Percentiles rank a stretch among this genome's conserved stretches.
Evolutionary conservation across 2,888 invertebrate genomes (phyloP).

Genomic region (Luffia ferchaultella): DNA sequence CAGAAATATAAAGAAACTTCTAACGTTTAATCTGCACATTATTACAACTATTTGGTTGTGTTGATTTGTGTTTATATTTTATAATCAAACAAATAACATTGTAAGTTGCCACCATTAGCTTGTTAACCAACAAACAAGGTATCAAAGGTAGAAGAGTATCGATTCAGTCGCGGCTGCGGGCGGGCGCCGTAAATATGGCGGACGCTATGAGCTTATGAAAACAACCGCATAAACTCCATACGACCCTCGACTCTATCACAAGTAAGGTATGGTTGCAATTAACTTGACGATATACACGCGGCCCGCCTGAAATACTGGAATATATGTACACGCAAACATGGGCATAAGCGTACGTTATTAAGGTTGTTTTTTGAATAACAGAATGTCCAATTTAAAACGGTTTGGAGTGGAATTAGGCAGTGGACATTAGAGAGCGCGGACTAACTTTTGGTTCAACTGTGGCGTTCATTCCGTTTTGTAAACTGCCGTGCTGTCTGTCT

Average conservation of each 20-base stretch:
- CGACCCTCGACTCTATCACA: neutral
- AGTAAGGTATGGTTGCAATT: neutral
- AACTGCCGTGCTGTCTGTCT: conserved; percentile 5
- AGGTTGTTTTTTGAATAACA: neutral
- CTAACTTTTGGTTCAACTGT: conserved; percentile 12
- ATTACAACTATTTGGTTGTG: too few relatives aligned
- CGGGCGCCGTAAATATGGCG: neutral
- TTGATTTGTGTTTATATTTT: too few relatives aligned
- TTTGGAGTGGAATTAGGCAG: conserved; percentile 12
- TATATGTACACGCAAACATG: neutral
- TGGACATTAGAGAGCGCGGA: conserved; percentile 11
- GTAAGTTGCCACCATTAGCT: neutral
- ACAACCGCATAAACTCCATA: neutral
- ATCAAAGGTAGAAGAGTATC: neutral
- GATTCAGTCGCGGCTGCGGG: neutral
- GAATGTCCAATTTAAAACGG: neutral
- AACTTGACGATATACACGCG: neutral
- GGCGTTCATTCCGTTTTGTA: conserved; percentile 10
- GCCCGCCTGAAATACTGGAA: neutral
- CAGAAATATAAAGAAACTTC: too few relatives aligned
- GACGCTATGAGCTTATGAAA: neutral
- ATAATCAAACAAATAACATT: too few relatives aligned
- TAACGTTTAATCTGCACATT: too few relatives aligned
- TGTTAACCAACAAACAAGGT: neutral
- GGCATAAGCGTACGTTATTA: neutral